Conservation (phyloP, 2,888 invertebrate genomes). For the Ochropacha duplaris region DNA sequence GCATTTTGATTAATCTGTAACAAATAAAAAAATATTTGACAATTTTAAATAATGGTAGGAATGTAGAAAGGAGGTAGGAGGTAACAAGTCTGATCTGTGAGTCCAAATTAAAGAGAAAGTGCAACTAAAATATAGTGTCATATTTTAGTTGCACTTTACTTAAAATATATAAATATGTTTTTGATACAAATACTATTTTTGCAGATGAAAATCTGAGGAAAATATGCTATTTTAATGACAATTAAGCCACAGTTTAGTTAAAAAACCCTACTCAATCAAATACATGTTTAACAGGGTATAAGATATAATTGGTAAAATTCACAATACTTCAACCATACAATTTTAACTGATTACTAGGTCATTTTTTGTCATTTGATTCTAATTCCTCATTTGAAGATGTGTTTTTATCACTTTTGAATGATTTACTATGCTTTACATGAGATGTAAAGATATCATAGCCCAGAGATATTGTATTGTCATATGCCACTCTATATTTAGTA, state of each 20-base stretch:
- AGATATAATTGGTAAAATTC: constrained; percentile 10
- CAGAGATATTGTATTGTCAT: constrained; percentile 92
- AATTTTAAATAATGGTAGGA: no score
- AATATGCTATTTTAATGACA: no score
- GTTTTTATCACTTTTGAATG: constrained; percentile 18
- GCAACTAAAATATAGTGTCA: no score
- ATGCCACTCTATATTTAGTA: constrained; percentile 91
- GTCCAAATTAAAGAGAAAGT: no score
- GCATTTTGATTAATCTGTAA: constrained; percentile 57
- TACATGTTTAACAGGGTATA: not conserved
- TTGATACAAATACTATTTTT: no score
- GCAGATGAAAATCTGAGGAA: no score
- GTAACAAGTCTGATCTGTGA: no score
- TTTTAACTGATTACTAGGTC: not conserved
- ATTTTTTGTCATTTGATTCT: not conserved
- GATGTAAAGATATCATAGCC: constrained; percentile 94
- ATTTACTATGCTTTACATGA: constrained; percentile 86
- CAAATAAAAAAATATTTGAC: constrained; percentile 11
- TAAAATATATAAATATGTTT: no score
- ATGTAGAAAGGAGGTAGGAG: no score
- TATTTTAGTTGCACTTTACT: no score
- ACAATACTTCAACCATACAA: constrained; percentile 6
- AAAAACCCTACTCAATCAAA: not conserved
- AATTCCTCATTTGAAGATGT: not conserved
- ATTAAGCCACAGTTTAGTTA: no score